These are phyloP conservation scores for Rhinichthys osculus DNA, from an alignment of 2,797 vertebrate genomes.

Conservation along the genomic window DNA sequence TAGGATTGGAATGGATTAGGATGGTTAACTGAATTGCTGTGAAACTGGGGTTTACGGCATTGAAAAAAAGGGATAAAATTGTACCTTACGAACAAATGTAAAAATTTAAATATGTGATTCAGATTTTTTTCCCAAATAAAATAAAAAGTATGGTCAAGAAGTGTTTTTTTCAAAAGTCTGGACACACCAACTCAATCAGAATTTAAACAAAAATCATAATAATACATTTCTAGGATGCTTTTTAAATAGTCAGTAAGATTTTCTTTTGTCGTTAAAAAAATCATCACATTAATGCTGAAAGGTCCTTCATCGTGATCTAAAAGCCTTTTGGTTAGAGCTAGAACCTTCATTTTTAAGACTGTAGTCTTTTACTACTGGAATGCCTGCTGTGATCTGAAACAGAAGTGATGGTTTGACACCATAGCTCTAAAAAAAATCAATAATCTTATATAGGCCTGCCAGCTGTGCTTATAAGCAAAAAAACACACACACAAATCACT, in stretches of 20 bases:
- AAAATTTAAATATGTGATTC: neutral
- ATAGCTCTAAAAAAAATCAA: slow-evolving; percentile 46
- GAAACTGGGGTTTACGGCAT: neutral
- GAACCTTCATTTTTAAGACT: slow-evolving; percentile 2
- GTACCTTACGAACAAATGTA: neutral
- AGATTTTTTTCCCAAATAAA: neutral
- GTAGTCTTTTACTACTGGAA: slow-evolving; percentile 12
- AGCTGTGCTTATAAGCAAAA: slow-evolving; percentile 48
- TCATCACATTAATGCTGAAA: neutral
- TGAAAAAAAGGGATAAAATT: neutral
- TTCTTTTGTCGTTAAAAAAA: neutral
- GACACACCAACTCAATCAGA: neutral
- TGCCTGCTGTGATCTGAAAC: slow-evolving; percentile 43
- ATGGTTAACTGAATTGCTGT: slow-evolving; percentile 8
- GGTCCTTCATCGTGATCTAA: neutral
- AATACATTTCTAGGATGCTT: neutral
- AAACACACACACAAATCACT: slow-evolving; percentile 32
- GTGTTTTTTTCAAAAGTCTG: neutral
- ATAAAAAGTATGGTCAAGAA: neutral
- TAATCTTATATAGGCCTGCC: slow-evolving; percentile 49
- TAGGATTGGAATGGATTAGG: slow-evolving; percentile 8
- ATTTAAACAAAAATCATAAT: too few relatives aligned
- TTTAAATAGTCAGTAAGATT: neutral
- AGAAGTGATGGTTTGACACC: slow-evolving; percentile 38
- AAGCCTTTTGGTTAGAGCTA: neutral